Percentiles rank a stretch among this genome's conserved stretches.
These are phyloP conservation scores for Bos javanicus DNA, from an alignment of 2,113 vertebrate species.

Conservation along the genomic window DNA sequence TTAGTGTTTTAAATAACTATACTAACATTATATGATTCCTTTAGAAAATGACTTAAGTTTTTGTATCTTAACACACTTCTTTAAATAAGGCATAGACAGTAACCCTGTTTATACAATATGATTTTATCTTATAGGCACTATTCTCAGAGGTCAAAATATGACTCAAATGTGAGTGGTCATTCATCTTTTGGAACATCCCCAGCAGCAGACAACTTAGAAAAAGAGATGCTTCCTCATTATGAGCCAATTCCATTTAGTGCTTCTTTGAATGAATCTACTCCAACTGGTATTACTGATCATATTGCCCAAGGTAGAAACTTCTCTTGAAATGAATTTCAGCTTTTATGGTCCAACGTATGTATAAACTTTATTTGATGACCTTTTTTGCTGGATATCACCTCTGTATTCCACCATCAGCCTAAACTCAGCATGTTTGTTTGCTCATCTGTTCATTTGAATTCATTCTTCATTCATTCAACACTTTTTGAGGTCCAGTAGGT, in stretches of 20 bases:
- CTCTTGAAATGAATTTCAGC: conserved; percentile 67
- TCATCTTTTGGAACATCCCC: conserved; percentile 70
- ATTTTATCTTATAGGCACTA: conserved; percentile 77
- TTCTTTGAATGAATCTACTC: conserved; percentile 86
- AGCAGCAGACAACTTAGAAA: conserved; percentile 74
- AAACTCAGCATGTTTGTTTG: conserved; percentile 10
- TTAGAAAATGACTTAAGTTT: conserved; percentile 31
- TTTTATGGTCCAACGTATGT: conserved; percentile 65
- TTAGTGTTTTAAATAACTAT: not conserved
- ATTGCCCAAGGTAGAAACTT: conserved; percentile 79
- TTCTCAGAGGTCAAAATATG: conserved; percentile 78
- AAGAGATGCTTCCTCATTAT: conserved; percentile 74
- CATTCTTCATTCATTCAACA: conserved; percentile 26
- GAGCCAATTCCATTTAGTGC: conserved; percentile 84
- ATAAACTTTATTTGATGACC: conserved; percentile 72
- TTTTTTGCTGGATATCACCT: conserved; percentile 63
- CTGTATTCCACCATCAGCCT: conserved; percentile 19
- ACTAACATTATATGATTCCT: not conserved
- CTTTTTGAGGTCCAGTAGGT: not conserved
- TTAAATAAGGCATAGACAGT: not conserved
- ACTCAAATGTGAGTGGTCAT: conserved; percentile 64
- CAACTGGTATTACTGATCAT: conserved; percentile 83
- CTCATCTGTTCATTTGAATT: not conserved
- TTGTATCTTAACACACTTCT: not conserved
- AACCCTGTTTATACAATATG: not conserved